Percentiles rank a stretch among this genome's conserved stretches.
phyloP scores from a whole-genome alignment of 2,797 vertebrate species.

The Anguilla anguilla region DNA sequence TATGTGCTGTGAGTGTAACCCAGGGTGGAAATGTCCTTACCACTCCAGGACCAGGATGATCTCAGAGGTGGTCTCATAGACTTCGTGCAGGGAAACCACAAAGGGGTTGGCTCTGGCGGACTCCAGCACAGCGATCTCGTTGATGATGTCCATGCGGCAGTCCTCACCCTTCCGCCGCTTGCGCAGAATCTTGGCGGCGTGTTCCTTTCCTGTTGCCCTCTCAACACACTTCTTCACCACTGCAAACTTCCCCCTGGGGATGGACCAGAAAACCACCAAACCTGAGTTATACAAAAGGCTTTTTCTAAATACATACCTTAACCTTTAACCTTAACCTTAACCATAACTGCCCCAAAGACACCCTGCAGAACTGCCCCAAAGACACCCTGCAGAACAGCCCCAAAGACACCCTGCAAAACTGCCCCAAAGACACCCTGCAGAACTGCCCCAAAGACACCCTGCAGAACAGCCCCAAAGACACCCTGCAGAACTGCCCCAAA shows the following conservation, averaged over 20 bases:
- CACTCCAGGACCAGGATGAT: constrained; percentile 84
- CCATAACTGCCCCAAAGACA: no score
- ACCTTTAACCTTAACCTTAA: no score
- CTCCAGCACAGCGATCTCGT: constrained; percentile 83
- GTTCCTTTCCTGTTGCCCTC: constrained; percentile 76
- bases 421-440: no score
- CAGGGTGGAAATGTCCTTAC: constrained; percentile 59
- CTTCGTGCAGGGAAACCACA: constrained; percentile 79
- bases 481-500: no score
- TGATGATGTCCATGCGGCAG: constrained; percentile 79
- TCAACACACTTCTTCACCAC: constrained; percentile 84
- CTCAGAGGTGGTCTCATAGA: constrained; percentile 78
- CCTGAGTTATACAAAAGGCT: no score
- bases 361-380: no score
- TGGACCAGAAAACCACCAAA: background rate
- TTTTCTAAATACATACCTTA: no score
- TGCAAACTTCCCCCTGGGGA: constrained; percentile 81
- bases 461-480: no score
- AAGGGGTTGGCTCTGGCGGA: constrained; percentile 75
- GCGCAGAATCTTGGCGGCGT: constrained; percentile 81
- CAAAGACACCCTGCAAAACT: no score
- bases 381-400: no score
- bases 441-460: no score
- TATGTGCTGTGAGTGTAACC: background rate
- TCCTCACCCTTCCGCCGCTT: constrained; percentile 80